These are phyloP conservation scores for Cynocephalus volans DNA, from an alignment of 2,113 vertebrate genomes.

Conservation along the genomic window DNA sequence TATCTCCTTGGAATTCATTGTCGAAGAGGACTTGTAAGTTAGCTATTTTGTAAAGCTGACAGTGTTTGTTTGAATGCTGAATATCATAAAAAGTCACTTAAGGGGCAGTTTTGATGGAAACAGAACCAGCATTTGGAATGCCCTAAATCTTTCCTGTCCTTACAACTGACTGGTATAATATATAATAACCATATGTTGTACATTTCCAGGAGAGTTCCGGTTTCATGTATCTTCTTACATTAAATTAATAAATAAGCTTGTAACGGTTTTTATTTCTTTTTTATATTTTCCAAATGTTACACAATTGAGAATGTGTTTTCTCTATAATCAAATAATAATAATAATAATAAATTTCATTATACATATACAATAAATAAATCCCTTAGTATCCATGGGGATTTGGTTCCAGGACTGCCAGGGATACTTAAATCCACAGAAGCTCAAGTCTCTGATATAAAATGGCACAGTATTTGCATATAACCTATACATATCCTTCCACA, in stretches of 20 bases:
- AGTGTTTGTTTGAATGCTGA: not conserved
- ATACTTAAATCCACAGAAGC: no score
- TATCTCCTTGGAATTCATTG: not conserved
- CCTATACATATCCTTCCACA: no score
- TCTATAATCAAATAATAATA: not conserved
- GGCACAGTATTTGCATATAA: no score
- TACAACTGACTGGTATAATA: constrained; percentile 28
- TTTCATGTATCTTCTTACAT: constrained; percentile 45
- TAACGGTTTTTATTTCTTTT: constrained; percentile 43
- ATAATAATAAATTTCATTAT: not conserved
- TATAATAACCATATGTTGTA: constrained; percentile 52
- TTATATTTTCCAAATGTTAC: constrained; percentile 63
- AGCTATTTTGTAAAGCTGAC: not conserved
- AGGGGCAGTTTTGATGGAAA: constrained; percentile 58
- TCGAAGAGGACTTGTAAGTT: not conserved
- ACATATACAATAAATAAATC: not conserved
- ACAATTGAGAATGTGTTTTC: not conserved
- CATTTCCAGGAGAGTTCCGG: constrained; percentile 51
- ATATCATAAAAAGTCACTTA: constrained; percentile 67
- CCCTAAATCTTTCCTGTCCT: constrained; percentile 49
- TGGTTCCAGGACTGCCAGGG: no score
- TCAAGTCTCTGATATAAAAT: no score
- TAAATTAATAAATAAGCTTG: constrained; percentile 57
- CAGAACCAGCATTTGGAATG: constrained; percentile 33
- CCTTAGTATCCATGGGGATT: no score